Base-by-base conservation (phyloP, 2,888 invertebrate species). In the Catocala sponsa region DNA sequence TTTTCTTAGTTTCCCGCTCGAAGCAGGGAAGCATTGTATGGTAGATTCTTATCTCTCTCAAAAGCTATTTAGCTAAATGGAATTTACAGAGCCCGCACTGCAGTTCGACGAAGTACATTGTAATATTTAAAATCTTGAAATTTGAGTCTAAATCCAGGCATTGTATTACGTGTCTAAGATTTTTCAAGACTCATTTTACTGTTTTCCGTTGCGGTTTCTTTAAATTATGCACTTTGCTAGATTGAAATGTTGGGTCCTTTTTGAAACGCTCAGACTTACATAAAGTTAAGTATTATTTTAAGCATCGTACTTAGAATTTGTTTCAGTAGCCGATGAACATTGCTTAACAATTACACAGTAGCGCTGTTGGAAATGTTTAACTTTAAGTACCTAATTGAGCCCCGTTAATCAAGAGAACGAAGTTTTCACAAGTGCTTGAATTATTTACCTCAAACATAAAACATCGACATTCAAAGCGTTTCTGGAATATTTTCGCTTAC, bases 1-100 rank as follows among this genome's bases (percentile, higher is more conserved):
- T 94, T 94, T 94, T 92, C 94, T 94, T 92, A 93, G 92, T 92
- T 93, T 92, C 89, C 87, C 84, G 85, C 85, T 89, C 85, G 85
- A 87, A 91, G 85, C 86, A 90, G 84, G 91, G 83, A 86, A 92
- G 91, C 91, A 93, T 94, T 94, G 92, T 94, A 93, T 92, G 92
- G 90, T 88, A 92, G 94, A 94, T 94, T 91, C 91, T 93, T 94
- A 94, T 94, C 94, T 94, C 81, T 86, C 91, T 88, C 87, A 89
- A 93, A 94, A 94, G 93, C 94, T 94, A 94, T 94, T 94, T 94
- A 94, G 91, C 92, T 92, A 93, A 94, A 94, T 94, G 93, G 94
- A 94, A 94, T 94, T 94, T 94, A 94, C 93, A 91, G 89, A 92
- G 91, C 91, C 93, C 89, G 93, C 92, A 92, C 90, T 94, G 94